These are phyloP conservation scores for Petrolisthes manimaculis DNA, from an alignment of 2,888 invertebrate genomes.

Conservation along the genomic window DNA sequence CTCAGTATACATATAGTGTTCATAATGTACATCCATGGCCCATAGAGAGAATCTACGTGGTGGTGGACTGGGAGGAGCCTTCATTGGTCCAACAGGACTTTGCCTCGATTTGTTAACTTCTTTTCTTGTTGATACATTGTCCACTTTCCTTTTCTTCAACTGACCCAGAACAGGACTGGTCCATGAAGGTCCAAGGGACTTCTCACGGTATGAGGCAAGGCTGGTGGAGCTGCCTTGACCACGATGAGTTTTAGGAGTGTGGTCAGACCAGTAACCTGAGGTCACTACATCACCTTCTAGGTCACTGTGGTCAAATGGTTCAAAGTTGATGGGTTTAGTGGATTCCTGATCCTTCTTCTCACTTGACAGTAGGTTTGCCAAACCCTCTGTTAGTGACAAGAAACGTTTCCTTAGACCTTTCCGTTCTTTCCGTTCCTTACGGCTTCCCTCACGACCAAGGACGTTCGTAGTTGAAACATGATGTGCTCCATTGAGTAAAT, in stretches of 20 bases:
- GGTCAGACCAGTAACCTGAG: conserved; percentile 51
- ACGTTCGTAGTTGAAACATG: conserved; percentile 35
- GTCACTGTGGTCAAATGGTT: conserved; percentile 43
- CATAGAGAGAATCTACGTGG: conserved; percentile 59
- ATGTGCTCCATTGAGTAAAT: conserved; percentile 51
- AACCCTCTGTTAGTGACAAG: conserved; percentile 61
- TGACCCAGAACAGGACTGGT: conserved; percentile 25
- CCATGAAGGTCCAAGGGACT: conserved; percentile 3
- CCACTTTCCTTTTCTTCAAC: not conserved
- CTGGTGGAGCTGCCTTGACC: conserved; percentile 39
- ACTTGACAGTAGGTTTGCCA: conserved; percentile 52
- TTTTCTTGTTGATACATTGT: not conserved
- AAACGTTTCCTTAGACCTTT: conserved; percentile 59
- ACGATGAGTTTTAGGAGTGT: conserved; percentile 28
- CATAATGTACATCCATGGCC: conserved; percentile 52
- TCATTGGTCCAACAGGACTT: conserved; percentile 47
- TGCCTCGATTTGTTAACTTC: not conserved
- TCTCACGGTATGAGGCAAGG: conserved; percentile 25
- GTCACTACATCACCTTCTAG: conserved; percentile 23
- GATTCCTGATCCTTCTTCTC: conserved; percentile 59
- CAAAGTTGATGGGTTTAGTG: conserved; percentile 40
- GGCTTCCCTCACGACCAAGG: conserved; percentile 14
- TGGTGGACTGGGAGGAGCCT: conserved; percentile 64
- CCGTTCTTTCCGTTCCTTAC: conserved; percentile 21
- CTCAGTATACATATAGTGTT: conserved; percentile 40